Evolutionary conservation across 1,140 invertebrate genomes (phyloP).

Genomic region (Meteorus sp.): DNA sequence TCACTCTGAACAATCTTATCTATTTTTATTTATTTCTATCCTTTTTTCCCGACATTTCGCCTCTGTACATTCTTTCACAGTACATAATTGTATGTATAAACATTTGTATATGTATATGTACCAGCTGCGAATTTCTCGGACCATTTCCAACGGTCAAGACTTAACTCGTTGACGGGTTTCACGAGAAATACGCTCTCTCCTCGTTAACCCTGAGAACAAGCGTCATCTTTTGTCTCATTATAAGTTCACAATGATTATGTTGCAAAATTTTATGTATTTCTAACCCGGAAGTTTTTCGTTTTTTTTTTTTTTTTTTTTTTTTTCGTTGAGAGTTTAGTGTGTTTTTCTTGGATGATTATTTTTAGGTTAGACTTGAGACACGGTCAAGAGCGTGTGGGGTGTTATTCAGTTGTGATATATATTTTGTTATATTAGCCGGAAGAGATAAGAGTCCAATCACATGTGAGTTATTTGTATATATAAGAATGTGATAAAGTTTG

Average conservation of each 20-base stretch:
- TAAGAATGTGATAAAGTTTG: too few species aligned
- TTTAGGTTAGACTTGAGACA: too few species aligned
- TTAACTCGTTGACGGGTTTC: slow-evolving; percentile 8
- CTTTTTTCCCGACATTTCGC: neutral
- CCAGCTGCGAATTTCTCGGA: slow-evolving; percentile 4
- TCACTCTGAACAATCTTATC: neutral
- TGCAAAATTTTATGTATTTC: too few species aligned
- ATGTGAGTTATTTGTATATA: too few species aligned
- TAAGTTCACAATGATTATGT: neutral
- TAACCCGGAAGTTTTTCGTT: neutral
- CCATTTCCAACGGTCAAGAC: slow-evolving; percentile 8
- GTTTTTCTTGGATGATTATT: neutral
- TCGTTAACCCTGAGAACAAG: slow-evolving; percentile 7
- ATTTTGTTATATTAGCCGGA: too few species aligned
- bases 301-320: neutral
- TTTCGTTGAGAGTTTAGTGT: too few species aligned
- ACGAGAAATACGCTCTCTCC: slow-evolving; percentile 9
- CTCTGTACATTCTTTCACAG: neutral
- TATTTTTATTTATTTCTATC: slow-evolving; percentile 9
- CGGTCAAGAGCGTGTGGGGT: too few species aligned
- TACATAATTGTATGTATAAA: neutral
- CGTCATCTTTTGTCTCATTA: slow-evolving; percentile 3
- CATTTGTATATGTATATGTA: neutral
- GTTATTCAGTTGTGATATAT: too few species aligned
- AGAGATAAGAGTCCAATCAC: too few species aligned